These are phyloP conservation scores for Brevimyrus niger DNA, from an alignment of 2,113 vertebrate species.

Conservation along the genomic window DNA sequence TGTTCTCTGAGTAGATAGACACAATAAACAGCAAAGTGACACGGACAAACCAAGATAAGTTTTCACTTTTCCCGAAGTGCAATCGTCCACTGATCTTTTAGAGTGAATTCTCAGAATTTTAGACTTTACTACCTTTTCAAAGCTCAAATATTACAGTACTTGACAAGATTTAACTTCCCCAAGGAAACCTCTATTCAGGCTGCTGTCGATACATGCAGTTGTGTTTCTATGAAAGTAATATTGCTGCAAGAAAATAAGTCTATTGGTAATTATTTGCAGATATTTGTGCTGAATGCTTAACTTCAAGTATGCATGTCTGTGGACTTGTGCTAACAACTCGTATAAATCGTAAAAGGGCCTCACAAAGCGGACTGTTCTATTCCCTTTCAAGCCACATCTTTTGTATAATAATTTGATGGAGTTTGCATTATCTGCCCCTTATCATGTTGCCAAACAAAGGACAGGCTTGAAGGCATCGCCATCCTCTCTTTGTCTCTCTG, in stretches of 20 bases:
- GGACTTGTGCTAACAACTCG: background rate
- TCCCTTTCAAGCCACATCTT: conserved; percentile 40
- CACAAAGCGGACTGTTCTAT: conserved; percentile 29
- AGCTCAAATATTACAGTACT: background rate
- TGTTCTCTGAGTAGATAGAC: conserved; percentile 15
- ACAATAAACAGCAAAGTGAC: conserved; percentile 9
- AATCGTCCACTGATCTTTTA: background rate
- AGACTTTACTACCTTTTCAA: background rate
- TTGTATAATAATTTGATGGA: conserved; percentile 38
- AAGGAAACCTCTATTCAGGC: background rate
- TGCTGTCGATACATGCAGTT: background rate
- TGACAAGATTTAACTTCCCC: background rate
- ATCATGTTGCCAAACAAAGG: conserved; percentile 40
- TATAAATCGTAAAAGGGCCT: background rate
- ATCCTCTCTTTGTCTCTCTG: conserved; percentile 27
- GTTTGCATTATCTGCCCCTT: conserved; percentile 47
- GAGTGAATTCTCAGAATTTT: background rate
- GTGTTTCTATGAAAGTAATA: background rate
- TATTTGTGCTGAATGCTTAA: background rate
- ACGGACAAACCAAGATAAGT: background rate
- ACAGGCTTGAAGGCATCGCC: conserved; percentile 41
- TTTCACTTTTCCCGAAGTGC: background rate
- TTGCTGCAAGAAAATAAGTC: background rate
- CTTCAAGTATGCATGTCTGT: background rate
- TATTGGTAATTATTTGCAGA: background rate